A percentile compares a stretch with the other conserved stretches of the same genome.
Conservation (phyloP, 1,140 invertebrate genomes). For the Argopecten irradians region DNA sequence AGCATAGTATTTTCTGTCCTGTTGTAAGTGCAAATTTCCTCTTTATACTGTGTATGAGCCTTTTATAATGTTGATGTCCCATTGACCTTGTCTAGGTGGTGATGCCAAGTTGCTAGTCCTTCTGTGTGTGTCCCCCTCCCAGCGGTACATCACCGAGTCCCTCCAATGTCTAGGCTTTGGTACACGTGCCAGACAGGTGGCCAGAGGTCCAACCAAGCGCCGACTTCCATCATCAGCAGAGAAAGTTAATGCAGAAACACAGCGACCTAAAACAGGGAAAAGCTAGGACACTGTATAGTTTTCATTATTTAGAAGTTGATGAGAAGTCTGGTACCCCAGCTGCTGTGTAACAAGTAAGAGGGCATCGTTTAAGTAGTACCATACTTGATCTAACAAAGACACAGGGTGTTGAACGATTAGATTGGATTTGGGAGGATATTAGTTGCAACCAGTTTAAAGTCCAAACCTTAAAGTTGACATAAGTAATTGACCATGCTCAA, state of each 20-base stretch:
- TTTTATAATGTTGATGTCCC: not conserved
- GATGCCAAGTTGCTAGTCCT: constrained; percentile 73
- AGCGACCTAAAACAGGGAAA: not conserved
- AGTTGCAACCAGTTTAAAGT: no score
- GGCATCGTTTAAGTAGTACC: no score
- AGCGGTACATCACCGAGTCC: constrained; percentile 71
- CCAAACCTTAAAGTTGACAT: no score
- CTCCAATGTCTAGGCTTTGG: constrained; percentile 74
- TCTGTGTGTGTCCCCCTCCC: constrained; percentile 72
- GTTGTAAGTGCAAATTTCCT: not conserved
- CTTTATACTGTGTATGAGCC: not conserved
- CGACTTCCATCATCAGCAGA: constrained; percentile 68
- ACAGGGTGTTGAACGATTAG: no score
- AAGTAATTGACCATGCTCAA: no score
- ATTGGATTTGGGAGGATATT: no score
- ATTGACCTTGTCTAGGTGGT: constrained; percentile 64
- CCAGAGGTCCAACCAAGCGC: constrained; percentile 71
- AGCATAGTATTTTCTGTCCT: not conserved
- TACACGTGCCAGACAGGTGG: constrained; percentile 70
- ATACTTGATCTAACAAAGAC: no score
- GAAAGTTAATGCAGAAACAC: constrained; percentile 54
- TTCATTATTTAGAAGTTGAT: not conserved
- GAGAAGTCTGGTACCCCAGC: not conserved
- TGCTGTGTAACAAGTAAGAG: not conserved
- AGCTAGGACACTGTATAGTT: not conserved